phyloP scores from a whole-genome alignment of 2,888 invertebrate species.

The Tetragonula carbonaria region DNA sequence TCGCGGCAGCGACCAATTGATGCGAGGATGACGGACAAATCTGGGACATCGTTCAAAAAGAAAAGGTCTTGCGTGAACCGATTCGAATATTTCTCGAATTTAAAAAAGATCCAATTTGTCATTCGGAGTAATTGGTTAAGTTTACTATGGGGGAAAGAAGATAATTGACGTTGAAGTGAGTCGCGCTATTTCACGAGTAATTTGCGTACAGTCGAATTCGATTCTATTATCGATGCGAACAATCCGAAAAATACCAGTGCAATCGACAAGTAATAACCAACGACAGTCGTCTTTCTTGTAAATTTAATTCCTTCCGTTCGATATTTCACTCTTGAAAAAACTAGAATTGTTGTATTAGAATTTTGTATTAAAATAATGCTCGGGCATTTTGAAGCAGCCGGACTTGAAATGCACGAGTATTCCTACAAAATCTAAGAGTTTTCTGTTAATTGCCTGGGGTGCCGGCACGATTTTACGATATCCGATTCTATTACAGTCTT shows the following conservation, averaged over 20 bases:
- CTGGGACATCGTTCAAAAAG: slow-evolving; percentile 66
- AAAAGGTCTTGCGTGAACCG: not conserved
- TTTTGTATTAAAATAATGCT: not conserved
- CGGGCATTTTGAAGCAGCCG: not conserved
- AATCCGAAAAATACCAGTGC: not conserved
- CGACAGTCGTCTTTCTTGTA: not conserved
- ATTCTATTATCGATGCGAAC: slow-evolving; percentile 19
- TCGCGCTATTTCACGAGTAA: slow-evolving; percentile 20
- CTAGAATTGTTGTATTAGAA: not conserved
- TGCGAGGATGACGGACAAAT: slow-evolving; percentile 73
- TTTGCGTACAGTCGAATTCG: slow-evolving; percentile 20
- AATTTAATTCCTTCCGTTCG: not conserved
- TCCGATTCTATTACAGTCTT: slow-evolving; percentile 20
- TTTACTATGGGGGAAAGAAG: slow-evolving; percentile 2
- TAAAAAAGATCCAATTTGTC: slow-evolving; percentile 24
- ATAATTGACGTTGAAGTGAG: slow-evolving; percentile 44
- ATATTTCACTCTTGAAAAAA: not conserved
- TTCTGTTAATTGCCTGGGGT: slow-evolving; percentile 8
- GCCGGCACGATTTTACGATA: slow-evolving; percentile 16
- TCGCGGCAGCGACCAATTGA: slow-evolving; percentile 76
- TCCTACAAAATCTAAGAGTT: not conserved
- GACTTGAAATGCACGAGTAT: not conserved
- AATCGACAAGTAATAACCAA: not conserved
- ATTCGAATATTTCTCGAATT: slow-evolving; percentile 52
- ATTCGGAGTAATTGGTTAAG: slow-evolving; percentile 34